Evolutionary conservation across 2,113 vertebrate genomes (phyloP).

Genomic region (Poecile atricapillus): DNA sequence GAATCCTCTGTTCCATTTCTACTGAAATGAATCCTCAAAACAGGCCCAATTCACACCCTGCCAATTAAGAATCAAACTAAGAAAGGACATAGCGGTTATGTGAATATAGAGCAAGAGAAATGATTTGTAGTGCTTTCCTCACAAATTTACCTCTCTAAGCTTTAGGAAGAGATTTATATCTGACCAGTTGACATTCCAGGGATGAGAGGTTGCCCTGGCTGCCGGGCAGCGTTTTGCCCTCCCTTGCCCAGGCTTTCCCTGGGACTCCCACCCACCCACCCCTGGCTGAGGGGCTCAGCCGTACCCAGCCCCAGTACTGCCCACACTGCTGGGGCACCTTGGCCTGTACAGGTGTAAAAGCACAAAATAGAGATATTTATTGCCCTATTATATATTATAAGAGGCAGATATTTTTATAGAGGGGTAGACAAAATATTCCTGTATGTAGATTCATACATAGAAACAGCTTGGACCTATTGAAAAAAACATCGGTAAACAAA

Average conservation of each 20-base stretch:
- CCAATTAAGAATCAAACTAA: background rate
- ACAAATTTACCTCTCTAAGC: background rate
- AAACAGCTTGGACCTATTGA: background rate
- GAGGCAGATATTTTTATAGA: background rate
- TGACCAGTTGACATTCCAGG: too few relatives aligned
- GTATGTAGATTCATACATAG: background rate
- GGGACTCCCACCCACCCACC: background rate
- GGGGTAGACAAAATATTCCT: fast-evolving
- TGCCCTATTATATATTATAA: too few relatives aligned
- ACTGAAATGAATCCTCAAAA: background rate
- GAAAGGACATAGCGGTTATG: background rate
- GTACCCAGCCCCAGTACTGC: background rate
- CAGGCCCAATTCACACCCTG: fast-evolving
- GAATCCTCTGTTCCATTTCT: background rate
- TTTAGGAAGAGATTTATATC: background rate
- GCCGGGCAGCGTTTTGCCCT: background rate
- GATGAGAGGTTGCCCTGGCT: background rate
- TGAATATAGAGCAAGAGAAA: background rate
- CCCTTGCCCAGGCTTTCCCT: background rate
- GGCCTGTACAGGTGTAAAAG: fast-evolving
- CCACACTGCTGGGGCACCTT: fast-evolving
- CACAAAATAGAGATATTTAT: background rate
- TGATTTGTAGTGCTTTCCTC: background rate
- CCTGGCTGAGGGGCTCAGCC: background rate
- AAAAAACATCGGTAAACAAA: background rate